A percentile compares a stretch with the other conserved stretches of the same genome.
Conservation (phyloP, 2,797 vertebrate genomes). For the Hydrolagus colliei region DNA sequence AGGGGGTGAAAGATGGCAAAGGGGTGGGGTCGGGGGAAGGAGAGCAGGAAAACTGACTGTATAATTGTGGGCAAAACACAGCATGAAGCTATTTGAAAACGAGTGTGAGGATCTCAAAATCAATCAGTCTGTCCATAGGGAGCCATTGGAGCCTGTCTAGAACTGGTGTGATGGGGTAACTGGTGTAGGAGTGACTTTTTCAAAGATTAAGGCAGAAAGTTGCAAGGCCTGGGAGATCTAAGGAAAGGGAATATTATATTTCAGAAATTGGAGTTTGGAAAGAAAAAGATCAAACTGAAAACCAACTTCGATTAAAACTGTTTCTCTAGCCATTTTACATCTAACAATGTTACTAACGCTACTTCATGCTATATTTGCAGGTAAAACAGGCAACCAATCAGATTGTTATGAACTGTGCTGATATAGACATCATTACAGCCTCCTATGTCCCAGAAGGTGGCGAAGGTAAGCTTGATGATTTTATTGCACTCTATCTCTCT, state of each 20-base stretch:
- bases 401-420: conserved; percentile 98
- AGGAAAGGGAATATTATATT: background rate
- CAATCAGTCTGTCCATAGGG: too few species aligned
- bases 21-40: too few species aligned
- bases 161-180: too few species aligned
- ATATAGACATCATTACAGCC: conserved; percentile 97
- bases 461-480: conserved; percentile 67
- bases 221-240: background rate
- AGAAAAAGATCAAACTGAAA: background rate
- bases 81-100: too few species aligned
- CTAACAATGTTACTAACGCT: background rate
- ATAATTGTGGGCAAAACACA: too few species aligned
- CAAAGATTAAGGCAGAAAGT: too few species aligned
- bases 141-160: too few species aligned
- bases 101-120: too few species aligned
- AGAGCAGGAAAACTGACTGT: too few species aligned
- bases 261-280: background rate
- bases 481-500: background rate
- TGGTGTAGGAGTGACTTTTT: too few species aligned
- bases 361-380: conserved; percentile 53
- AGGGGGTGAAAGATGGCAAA: too few species aligned
- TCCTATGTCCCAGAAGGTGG: conserved; percentile 85
- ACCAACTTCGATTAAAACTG: background rate
- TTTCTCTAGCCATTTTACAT: background rate
- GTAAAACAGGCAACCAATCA: conserved; percentile 91